These are phyloP conservation scores for Nesospiza acunhae DNA, from an alignment of 2,113 vertebrate genomes.

Conservation along the genomic window DNA sequence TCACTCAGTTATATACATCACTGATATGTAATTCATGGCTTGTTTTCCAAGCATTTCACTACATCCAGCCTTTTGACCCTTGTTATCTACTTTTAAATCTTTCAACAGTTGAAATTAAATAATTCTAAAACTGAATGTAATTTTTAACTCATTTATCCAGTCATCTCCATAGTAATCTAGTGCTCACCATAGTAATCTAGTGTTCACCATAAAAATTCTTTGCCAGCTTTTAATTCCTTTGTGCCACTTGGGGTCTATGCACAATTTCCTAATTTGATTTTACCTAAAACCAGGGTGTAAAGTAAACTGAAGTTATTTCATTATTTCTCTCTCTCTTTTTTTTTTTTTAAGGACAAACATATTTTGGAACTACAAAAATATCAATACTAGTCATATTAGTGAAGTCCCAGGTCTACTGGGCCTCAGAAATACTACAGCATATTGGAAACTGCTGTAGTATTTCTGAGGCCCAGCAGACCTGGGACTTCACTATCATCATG, in stretches of 20 bases:
- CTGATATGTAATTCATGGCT: not conserved
- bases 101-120: not conserved
- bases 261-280: not conserved
- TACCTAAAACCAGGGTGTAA: not conserved
- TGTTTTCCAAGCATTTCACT: not conserved
- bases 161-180: not conserved
- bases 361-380: not conserved
- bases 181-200: not conserved
- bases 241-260: not conserved
- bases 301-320: not conserved
- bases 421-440: no score
- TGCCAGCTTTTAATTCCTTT: not conserved
- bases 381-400: not conserved
- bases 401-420: no score
- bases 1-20: not conserved
- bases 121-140: not conserved
- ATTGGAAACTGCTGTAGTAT: not conserved
- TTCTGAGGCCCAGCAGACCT: not conserved
- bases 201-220: not conserved
- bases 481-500: not conserved
- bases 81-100: not conserved
- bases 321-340: no score
- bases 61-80: not conserved
- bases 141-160: not conserved
- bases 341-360: not conserved